Percentiles rank a stretch among this genome's conserved stretches.
Conservation (phyloP, 2,797 vertebrate species). For the Todus mexicanus region DNA sequence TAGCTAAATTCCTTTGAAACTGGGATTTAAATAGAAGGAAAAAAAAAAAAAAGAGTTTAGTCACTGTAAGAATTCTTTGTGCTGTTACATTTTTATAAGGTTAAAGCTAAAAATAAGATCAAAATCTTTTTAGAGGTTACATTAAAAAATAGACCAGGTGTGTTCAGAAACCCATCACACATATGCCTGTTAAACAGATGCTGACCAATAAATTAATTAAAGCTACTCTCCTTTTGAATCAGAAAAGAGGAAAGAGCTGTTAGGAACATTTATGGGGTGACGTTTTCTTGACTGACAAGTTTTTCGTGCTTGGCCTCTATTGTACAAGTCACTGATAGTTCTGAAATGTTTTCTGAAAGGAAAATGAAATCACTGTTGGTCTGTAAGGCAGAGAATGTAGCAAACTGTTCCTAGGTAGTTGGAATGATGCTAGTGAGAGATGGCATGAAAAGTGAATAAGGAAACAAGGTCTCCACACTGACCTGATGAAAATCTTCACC, state of each 20-base stretch:
- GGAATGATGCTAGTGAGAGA: neutral
- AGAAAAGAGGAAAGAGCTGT: constrained; percentile 44
- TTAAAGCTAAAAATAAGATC: constrained; percentile 43
- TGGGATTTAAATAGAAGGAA: neutral
- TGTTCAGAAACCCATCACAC: constrained; percentile 9
- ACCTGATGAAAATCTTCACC: neutral
- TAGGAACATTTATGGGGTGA: constrained; percentile 50
- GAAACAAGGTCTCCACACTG: neutral
- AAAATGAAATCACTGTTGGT: neutral
- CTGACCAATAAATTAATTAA: constrained; percentile 52
- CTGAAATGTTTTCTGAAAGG: neutral
- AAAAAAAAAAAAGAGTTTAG: neutral
- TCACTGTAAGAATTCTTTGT: constrained; percentile 46
- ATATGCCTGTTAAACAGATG: constrained; percentile 46
- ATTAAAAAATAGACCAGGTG: constrained; percentile 42
- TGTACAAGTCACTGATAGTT: neutral
- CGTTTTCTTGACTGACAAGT: constrained; percentile 10
- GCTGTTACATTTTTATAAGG: constrained; percentile 51
- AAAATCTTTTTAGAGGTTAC: constrained; percentile 1
- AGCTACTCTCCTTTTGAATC: neutral
- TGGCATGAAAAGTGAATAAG: neutral
- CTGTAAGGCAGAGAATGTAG: neutral
- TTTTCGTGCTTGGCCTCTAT: neutral
- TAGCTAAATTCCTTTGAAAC: constrained; percentile 57
- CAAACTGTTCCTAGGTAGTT: neutral